Evolutionary conservation across 2,797 vertebrate species (phyloP).

Genomic region (Takifugu ocellatus): DNA sequence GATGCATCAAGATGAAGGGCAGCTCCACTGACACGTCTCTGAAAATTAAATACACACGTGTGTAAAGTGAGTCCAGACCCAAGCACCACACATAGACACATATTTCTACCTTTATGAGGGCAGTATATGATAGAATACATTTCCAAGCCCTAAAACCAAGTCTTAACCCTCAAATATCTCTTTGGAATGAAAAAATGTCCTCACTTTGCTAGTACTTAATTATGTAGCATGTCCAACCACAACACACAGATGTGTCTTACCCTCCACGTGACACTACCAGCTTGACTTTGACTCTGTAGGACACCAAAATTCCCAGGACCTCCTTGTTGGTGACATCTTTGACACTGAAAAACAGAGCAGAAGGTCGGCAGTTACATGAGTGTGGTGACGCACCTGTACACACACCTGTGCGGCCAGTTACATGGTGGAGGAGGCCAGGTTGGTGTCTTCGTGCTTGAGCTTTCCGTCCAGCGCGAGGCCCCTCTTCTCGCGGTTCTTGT

Average conservation of each 20-base stretch:
- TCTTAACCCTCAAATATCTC: no score
- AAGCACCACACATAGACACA: background rate
- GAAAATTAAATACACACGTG: slow-evolving; percentile 10
- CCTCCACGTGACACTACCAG: slow-evolving; percentile 94
- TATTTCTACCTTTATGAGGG: no score
- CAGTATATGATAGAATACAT: no score
- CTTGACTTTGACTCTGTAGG: slow-evolving; percentile 98
- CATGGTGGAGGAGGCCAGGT: slow-evolving; percentile 89
- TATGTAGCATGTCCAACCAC: no score
- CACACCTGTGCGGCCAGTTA: slow-evolving; percentile 25
- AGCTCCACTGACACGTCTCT: slow-evolving; percentile 90
- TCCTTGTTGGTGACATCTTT: slow-evolving; percentile 95
- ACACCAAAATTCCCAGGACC: slow-evolving; percentile 93
- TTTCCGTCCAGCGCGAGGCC: slow-evolving; percentile 94
- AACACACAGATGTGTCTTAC: slow-evolving; percentile 60
- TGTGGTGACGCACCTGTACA: background rate
- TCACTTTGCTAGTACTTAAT: no score
- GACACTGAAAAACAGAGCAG: slow-evolving; percentile 73
- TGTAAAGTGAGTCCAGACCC: background rate
- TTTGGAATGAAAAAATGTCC: background rate
- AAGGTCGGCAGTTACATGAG: slow-evolving; percentile 3
- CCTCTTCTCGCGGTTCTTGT: slow-evolving; percentile 94
- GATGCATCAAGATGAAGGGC: slow-evolving; percentile 91
- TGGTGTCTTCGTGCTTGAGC: slow-evolving; percentile 96
- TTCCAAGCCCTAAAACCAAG: no score